A percentile compares a stretch with the other conserved stretches of the same genome.
phyloP scores from a whole-genome alignment of 2,888 invertebrate genomes.

The Crossocerus cetratus region DNA sequence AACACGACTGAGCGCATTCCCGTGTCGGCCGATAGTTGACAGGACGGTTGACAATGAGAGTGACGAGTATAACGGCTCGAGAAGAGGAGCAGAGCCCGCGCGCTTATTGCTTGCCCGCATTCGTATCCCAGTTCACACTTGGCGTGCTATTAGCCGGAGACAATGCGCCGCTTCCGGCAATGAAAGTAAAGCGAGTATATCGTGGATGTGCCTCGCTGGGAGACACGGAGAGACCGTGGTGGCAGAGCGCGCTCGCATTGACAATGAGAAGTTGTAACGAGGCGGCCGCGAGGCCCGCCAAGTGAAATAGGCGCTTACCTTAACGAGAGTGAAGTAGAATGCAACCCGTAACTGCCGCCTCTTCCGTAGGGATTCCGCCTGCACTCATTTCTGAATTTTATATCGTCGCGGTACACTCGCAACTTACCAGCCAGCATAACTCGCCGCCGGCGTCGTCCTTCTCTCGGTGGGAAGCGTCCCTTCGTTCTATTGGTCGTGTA shows the following conservation, averaged over 20 bases:
- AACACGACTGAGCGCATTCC: background rate
- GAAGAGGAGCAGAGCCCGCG: conserved; percentile 2
- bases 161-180: conserved; percentile 13
- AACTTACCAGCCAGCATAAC: no score
- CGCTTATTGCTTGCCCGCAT: conserved; percentile 25
- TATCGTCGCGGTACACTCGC: no score
- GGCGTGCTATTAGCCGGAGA: conserved; percentile 30
- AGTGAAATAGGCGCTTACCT: background rate
- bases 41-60: conserved; percentile 35
- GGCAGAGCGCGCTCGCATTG: conserved; percentile 7
- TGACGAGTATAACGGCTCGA: conserved; percentile 34
- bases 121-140: conserved; percentile 16
- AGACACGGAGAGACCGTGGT: conserved; percentile 13
- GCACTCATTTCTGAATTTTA: no score
- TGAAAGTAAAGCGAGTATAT: conserved; percentile 24
- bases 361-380: no score
- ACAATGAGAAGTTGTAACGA: conserved; percentile 8
- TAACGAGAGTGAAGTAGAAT: background rate
- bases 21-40: conserved; percentile 16
- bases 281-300: background rate
- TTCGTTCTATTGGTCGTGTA: no score
- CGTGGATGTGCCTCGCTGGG: background rate
- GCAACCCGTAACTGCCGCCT: background rate
- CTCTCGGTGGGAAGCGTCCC: no score
- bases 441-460: no score